Base-by-base conservation (phyloP, 2,888 invertebrate species). In the Caenorhabditis imperialis region DNA sequence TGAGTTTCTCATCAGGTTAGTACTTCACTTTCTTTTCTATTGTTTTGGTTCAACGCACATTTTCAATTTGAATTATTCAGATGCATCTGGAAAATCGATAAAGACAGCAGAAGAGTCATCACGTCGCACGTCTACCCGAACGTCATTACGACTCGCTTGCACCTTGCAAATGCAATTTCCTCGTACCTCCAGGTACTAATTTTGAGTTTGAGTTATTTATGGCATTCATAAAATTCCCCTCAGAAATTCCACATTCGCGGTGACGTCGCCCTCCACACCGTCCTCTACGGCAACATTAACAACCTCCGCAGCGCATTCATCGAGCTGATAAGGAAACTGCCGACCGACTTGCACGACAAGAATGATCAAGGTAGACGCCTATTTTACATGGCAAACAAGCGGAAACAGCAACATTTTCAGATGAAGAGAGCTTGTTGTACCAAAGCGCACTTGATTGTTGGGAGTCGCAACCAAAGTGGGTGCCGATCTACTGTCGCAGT, bases 1-100 rank as follows among this genome's bases (percentile, higher is more conserved):
- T 50, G 75, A 75, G 51, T 69, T 75, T 48, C 18, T 75, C 45
- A 54, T 63, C 27, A 75, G 60, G 72, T 73, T 45, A 37, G 8
- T 12, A 12, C 12, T 18, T 7, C 10, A 30, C 10, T 30, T 30
- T 30, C 10, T 30, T 10, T 30, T 30, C 30, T 30, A 7, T 30
- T 30, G 30, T 30, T 30, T 30, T 30, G 10, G 10, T 7, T 30
- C 6, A 30, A 30, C 6, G 30, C n/a, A 8, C 10, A 16, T n/a
- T 42, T 58, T 30, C n/a, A n/a, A n/a, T n/a, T n/a, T n/a, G n/a
- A n/a, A n/a, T n/a, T n/a, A n/a, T n/a, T n/a, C 37, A 78, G 71
- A 67, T 71, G 74, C 55, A 50, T 79, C 50, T 76, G 76, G 78
- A 51, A 35, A 23, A 76, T 79, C 42, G 74, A 71, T 65, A 53